Evolutionary conservation across 2,888 invertebrate species (phyloP).

Genomic region (Bellardia bayeri): DNA sequence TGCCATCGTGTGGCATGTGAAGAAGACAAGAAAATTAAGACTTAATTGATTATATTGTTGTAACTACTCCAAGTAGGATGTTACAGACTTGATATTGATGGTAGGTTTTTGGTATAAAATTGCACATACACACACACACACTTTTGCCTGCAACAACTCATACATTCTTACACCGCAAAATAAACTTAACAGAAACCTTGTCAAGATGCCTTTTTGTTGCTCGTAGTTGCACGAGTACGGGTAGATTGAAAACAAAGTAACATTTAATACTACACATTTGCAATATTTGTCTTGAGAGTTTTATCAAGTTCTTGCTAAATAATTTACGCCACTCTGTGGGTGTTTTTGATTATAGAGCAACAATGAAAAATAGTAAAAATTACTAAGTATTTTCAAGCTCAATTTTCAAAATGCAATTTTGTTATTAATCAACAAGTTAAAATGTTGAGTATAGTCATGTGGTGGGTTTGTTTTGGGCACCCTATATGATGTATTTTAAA

Average conservation of each 20-base stretch:
- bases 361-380: neutral
- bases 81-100: constrained; percentile 58
- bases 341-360: constrained; percentile 53
- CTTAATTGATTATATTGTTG: constrained; percentile 74
- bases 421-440: constrained; percentile 48
- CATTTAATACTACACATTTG: constrained; percentile 25
- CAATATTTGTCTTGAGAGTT: constrained; percentile 29
- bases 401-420: constrained; percentile 47
- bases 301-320: constrained; percentile 28
- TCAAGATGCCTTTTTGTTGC: constrained; percentile 14
- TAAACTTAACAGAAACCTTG: constrained; percentile 35
- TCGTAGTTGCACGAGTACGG: constrained; percentile 11
- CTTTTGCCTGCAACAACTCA: neutral
- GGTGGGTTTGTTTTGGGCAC: too few species aligned
- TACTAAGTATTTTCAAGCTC: constrained; percentile 15
- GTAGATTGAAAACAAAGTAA: constrained; percentile 40
- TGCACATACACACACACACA: constrained; percentile 11
- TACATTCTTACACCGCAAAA: neutral
- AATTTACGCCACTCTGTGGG: constrained; percentile 55
- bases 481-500: too few species aligned
- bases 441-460: neutral
- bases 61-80: constrained; percentile 51
- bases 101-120: constrained; percentile 58
- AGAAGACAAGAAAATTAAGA: constrained; percentile 70
- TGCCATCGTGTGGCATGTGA: constrained; percentile 40